Conservation (phyloP, 2,797 vertebrate species). For the Heteromormyrus szaboi region DNA sequence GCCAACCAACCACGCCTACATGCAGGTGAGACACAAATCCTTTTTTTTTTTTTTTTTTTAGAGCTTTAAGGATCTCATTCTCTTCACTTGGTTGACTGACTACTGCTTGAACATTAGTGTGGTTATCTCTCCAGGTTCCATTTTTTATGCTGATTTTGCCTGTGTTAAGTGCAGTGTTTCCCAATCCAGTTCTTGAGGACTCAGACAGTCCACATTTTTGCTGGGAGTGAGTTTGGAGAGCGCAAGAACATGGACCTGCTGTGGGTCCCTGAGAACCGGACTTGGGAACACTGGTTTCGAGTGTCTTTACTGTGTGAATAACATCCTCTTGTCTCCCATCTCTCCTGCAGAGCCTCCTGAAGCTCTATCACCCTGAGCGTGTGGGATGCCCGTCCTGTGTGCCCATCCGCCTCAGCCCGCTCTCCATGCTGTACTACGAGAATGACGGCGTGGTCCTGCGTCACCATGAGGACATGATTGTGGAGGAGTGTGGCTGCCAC, state of each 20-base stretch:
- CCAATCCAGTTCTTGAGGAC: not conserved
- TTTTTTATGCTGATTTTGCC: not conserved
- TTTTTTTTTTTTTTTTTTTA: too few species aligned
- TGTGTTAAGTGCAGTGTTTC: not conserved
- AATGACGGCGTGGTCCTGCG: slow-evolving; percentile 64
- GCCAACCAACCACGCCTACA: slow-evolving; percentile 87
- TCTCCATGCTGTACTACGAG: slow-evolving; percentile 87
- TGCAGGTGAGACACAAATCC: slow-evolving; percentile 67
- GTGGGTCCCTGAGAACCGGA: not conserved
- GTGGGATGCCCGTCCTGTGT: slow-evolving; percentile 72
- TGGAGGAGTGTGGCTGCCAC: slow-evolving; percentile 85
- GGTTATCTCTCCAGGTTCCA: not conserved
- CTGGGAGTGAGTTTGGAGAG: not conserved
- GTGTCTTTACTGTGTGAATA: not conserved
- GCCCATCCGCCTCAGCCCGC: slow-evolving; percentile 69
- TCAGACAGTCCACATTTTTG: not conserved
- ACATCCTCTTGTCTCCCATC: not conserved
- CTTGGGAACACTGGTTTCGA: not conserved
- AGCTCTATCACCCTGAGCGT: slow-evolving; percentile 68
- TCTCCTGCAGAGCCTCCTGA: slow-evolving; percentile 71
- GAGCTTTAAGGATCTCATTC: not conserved
- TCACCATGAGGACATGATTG: slow-evolving; percentile 85
- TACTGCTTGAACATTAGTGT: not conserved
- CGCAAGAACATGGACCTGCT: not conserved
- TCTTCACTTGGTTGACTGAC: not conserved